Evolutionary conservation across 2,888 invertebrate species (phyloP).

Genomic region (Drosophila mimetica): DNA sequence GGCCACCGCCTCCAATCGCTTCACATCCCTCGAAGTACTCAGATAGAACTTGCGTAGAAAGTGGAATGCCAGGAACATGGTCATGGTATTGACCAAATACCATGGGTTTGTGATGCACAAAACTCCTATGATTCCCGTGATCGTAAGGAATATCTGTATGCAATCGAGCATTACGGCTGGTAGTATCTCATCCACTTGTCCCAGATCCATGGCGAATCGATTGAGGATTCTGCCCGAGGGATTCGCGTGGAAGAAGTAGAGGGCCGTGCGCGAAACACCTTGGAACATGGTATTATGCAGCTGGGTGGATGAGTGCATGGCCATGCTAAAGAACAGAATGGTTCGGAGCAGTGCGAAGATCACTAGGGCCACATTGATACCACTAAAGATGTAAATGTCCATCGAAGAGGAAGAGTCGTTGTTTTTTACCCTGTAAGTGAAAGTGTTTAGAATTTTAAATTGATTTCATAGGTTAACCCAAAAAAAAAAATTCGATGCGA

Average conservation of each 20-base stretch:
- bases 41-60: constrained; percentile 91
- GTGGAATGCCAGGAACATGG: constrained; percentile 90
- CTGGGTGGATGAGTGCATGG: constrained; percentile 90
- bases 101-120: constrained; percentile 91
- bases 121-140: constrained; percentile 92
- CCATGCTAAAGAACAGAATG: constrained; percentile 85
- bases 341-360: constrained; percentile 76
- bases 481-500: too few species aligned
- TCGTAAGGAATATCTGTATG: constrained; percentile 90
- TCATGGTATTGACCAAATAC: constrained; percentile 89
- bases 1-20: constrained; percentile 91
- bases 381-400: constrained; percentile 42
- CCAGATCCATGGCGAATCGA: constrained; percentile 95
- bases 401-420: constrained; percentile 6
- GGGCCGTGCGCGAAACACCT: constrained; percentile 88
- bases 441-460: too few species aligned
- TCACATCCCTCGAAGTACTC: constrained; percentile 91
- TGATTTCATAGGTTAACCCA: too few species aligned
- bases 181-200: constrained; percentile 84
- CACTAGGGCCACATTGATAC: constrained; percentile 26
- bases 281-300: constrained; percentile 91
- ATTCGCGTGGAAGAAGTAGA: constrained; percentile 89
- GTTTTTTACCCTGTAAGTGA: constrained; percentile 35
- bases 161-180: constrained; percentile 84
- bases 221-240: constrained; percentile 92